Evolutionary conservation across 92 coral and sea anemone species (phyloP).

Genomic region (Bergia sp.): DNA sequence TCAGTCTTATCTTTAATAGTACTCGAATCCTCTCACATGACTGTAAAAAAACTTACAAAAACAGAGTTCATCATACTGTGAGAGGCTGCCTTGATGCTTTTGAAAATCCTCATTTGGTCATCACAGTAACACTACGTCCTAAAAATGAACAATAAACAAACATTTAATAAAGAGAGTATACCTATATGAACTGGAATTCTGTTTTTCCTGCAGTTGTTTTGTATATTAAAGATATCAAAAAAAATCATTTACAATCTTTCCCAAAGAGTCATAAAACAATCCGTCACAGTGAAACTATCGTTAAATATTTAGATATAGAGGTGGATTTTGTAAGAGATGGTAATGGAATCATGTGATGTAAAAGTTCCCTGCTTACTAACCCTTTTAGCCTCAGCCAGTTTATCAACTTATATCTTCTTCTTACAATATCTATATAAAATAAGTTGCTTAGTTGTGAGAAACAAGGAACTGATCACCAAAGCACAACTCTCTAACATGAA

Average conservation of each 20-base stretch:
- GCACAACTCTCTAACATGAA: too few species aligned
- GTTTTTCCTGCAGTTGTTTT: not conserved
- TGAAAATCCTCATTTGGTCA: not conserved
- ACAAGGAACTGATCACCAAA: too few species aligned
- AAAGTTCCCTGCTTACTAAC: too few species aligned
- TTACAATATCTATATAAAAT: too few species aligned
- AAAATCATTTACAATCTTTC: not conserved
- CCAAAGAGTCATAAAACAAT: not conserved
- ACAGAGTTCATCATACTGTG: not conserved
- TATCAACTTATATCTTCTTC: too few species aligned
- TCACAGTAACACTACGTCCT: constrained; percentile 15
- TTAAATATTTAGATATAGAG: too few species aligned
- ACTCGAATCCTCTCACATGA: not conserved
- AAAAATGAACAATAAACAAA: not conserved
- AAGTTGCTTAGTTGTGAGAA: too few species aligned
- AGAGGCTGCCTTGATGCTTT: not conserved
- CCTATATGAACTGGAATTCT: too few species aligned
- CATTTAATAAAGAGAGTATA: not conserved
- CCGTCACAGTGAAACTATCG: not conserved
- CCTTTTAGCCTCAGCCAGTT: too few species aligned
- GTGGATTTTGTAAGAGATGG: not conserved
- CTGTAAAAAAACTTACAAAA: not conserved
- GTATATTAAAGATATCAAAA: not conserved
- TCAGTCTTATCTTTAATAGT: not conserved
- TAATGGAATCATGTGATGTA: too few species aligned